Base-by-base conservation (phyloP, 2,113 vertebrate genomes). In the Ursus arctos region DNA sequence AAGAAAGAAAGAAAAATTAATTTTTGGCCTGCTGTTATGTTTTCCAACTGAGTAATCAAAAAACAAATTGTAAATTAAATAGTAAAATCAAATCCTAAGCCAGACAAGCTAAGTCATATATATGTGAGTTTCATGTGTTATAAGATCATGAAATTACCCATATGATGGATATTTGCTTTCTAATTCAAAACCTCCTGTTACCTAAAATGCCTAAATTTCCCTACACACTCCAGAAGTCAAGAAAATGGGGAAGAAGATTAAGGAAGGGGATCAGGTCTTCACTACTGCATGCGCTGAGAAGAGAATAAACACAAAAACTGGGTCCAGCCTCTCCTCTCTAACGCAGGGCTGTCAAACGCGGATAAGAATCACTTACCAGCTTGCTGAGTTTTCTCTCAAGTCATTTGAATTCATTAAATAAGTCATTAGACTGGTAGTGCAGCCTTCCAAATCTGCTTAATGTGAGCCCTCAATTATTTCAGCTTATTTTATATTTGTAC, bases 31-130 rank as follows among this genome's bases (percentile, higher is more conserved):
- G 59, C 43, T 59, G 16, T 36, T 67, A 49, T 31, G 40, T 67
- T 95, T 79, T 59, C 65, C 59, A 49, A 77, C 31, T 51, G 63
- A 33, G 40, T 77, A 31, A 67, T 19, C 4, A 69, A 13, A 85
- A 95, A 96, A 55, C 15, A 61, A 16, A 6, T 40, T 76, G 14
- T 88, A 87, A 93, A 86, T 81, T 63, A 91, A 55, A 63, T 63
- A 55, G n/a, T 26, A 82, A 86, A 91, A 72, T 72, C 21, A 79
- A 72, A 91, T 83, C 18, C 51, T 43, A 67, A 84, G 22, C 43
- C 84, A 90, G 40, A 22, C 51, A 87, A 82, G 11, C 16, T 67
- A 18, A 59, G 31, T 49, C 40, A 26, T 7, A 72, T 93, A 88
- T 18, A 79, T 7, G 4, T 24, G 13, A 49, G 13, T n/a, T 79